Evolutionary conservation across 2,113 vertebrate genomes (phyloP).

Genomic region (Amphiprion percula): DNA sequence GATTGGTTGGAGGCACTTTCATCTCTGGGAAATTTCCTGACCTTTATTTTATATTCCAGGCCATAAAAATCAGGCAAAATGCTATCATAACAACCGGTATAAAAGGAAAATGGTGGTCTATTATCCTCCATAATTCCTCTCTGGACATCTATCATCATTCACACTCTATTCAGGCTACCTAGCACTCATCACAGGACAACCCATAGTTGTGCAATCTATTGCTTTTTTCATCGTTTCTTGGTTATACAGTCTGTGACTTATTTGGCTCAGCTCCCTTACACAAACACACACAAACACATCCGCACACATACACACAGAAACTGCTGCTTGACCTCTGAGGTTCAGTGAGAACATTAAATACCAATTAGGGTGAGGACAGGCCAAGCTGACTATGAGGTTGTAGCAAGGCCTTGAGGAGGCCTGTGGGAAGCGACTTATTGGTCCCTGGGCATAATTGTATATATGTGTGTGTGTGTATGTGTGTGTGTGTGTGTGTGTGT

Average conservation of each 20-base stretch:
- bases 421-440: slow-evolving; percentile 79
- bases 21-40: slow-evolving; percentile 76
- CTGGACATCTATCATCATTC: slow-evolving; percentile 76
- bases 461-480: slow-evolving; percentile 18
- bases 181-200: slow-evolving; percentile 52
- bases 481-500: slow-evolving; percentile 10
- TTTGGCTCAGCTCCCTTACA: slow-evolving; percentile 49
- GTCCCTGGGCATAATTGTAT: slow-evolving; percentile 67
- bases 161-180: slow-evolving; percentile 33
- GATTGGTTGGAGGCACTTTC: slow-evolving; percentile 70
- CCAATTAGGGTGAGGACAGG: slow-evolving; percentile 76
- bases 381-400: slow-evolving; percentile 70
- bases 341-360: slow-evolving; percentile 82
- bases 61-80: slow-evolving; percentile 76
- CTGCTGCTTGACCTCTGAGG: slow-evolving; percentile 69
- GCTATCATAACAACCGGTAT: slow-evolving; percentile 74
- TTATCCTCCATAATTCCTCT: slow-evolving; percentile 72
- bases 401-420: slow-evolving; percentile 69
- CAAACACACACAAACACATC: slow-evolving; percentile 45
- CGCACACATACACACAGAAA: slow-evolving; percentile 56
- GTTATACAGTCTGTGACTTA: slow-evolving; percentile 55
- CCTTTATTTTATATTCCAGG: slow-evolving; percentile 77
- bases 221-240: slow-evolving; percentile 55
- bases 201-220: slow-evolving; percentile 50
- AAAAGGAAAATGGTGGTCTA: slow-evolving; percentile 71